phyloP scores from a whole-genome alignment of 2,888 invertebrate species.

The Timandra comae region DNA sequence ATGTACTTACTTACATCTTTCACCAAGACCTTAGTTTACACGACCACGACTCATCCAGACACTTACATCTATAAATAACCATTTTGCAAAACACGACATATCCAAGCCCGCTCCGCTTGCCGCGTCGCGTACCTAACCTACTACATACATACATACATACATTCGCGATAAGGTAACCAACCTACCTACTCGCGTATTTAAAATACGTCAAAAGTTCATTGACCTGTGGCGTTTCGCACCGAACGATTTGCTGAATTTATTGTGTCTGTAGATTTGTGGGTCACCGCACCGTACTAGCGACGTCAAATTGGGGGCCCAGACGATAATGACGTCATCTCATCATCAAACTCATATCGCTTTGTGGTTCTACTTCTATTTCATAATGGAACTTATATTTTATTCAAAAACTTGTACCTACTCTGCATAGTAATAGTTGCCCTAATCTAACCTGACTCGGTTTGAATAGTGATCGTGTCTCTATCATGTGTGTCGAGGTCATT shows the following conservation, averaged over 20 bases:
- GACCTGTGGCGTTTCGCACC: slow-evolving; percentile 64
- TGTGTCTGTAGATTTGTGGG: slow-evolving; percentile 76
- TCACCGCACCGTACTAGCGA: slow-evolving; percentile 69
- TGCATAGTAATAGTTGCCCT: slow-evolving; percentile 64
- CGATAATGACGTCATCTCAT: slow-evolving; percentile 62
- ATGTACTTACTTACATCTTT: too few relatives aligned
- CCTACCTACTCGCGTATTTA: slow-evolving; percentile 59
- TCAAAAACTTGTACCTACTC: slow-evolving; percentile 53
- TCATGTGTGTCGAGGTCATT: slow-evolving; percentile 70
- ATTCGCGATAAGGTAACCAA: slow-evolving; percentile 1
- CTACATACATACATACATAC: too few relatives aligned
- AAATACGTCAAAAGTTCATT: slow-evolving; percentile 74
- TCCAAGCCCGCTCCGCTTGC: slow-evolving; percentile 46
- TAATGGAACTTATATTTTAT: slow-evolving; percentile 35
- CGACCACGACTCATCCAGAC: slow-evolving; percentile 55
- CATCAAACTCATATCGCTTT: slow-evolving; percentile 57
- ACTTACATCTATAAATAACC: slow-evolving; percentile 63
- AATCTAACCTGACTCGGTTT: slow-evolving; percentile 64
- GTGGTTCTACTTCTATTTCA: slow-evolving; percentile 64
- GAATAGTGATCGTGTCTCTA: slow-evolving; percentile 54
- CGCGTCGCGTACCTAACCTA: slow-evolving; percentile 45
- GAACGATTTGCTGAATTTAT: slow-evolving; percentile 67
- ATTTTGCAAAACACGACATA: slow-evolving; percentile 59
- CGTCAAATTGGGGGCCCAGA: slow-evolving; percentile 66
- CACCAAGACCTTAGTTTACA: too few relatives aligned